These are phyloP conservation scores for Apaloderma vittatum DNA, from an alignment of 2,113 vertebrate genomes.

Conservation along the genomic window DNA sequence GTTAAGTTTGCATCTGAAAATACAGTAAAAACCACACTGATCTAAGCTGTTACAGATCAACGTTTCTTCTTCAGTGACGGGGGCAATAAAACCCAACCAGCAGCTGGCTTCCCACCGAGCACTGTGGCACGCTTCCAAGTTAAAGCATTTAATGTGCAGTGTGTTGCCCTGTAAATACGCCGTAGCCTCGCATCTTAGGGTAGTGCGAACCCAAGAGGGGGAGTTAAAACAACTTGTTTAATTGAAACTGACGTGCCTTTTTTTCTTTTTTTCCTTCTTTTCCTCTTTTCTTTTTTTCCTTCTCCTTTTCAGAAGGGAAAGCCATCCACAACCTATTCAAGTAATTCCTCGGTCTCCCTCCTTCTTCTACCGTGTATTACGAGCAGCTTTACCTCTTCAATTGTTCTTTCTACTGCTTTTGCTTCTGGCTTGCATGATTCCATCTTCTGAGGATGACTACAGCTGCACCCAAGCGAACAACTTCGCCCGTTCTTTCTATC, in stretches of 20 bases:
- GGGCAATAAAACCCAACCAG: not conserved
- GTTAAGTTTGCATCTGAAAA: not conserved
- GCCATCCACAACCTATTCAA: not conserved
- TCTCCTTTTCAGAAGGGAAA: slow-evolving; percentile 54
- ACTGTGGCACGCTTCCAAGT: not conserved
- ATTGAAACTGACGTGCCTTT: not conserved
- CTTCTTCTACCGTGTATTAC: slow-evolving; percentile 85
- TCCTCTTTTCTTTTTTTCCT: not conserved
- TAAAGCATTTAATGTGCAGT: not conserved
- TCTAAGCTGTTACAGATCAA: not conserved
- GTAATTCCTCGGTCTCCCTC: slow-evolving; percentile 62
- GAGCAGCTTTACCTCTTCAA: slow-evolving; percentile 89
- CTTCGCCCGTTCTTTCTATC: slow-evolving; percentile 92
- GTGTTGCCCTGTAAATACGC: not conserved
- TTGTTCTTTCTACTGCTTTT: slow-evolving; percentile 88
- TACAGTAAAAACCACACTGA: not conserved
- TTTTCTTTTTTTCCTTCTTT: no score
- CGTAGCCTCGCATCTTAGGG: not conserved
- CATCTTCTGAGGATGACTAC: slow-evolving; percentile 84
- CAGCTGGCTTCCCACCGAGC: not conserved
- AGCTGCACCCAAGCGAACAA: slow-evolving; percentile 91
- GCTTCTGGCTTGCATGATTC: slow-evolving; percentile 87
- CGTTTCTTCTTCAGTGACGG: not conserved
- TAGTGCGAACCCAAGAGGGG: not conserved
- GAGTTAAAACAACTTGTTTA: not conserved